These are phyloP conservation scores for Andrena hattorfiana DNA, from an alignment of 2,888 invertebrate genomes.

Conservation along the genomic window DNA sequence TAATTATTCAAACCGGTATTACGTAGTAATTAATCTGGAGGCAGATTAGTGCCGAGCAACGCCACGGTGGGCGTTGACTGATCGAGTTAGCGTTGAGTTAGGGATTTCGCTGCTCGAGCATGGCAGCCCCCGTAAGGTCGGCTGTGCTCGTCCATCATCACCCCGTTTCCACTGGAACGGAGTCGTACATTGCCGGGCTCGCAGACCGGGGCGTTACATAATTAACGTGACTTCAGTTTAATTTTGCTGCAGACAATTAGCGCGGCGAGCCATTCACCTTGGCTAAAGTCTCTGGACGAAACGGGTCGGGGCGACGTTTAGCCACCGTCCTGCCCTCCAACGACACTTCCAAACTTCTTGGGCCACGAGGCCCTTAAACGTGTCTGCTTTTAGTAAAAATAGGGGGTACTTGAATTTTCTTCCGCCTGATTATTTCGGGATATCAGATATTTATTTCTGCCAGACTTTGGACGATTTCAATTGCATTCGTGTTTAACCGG, in stretches of 20 bases:
- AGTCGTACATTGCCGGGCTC: slow-evolving; percentile 61
- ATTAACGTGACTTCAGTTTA: slow-evolving; percentile 85
- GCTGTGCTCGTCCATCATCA: slow-evolving; percentile 80
- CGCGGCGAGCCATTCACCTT: slow-evolving; percentile 55
- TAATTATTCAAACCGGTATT: slow-evolving; percentile 80
- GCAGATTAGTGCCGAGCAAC: slow-evolving; percentile 81
- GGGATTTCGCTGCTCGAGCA: slow-evolving; percentile 82
- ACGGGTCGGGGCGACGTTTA: slow-evolving; percentile 21
- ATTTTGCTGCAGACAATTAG: slow-evolving; percentile 83
- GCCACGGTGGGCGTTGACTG: slow-evolving; percentile 82
- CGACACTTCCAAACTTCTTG: slow-evolving; percentile 6
- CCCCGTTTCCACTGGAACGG: slow-evolving; percentile 67
- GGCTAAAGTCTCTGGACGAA: slow-evolving; percentile 37
- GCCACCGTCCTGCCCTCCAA: background rate
- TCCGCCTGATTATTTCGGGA: too few relatives aligned
- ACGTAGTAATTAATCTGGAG: slow-evolving; percentile 82
- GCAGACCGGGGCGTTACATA: slow-evolving; percentile 79
- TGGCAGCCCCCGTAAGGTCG: slow-evolving; percentile 79
- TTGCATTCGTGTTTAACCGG: too few relatives aligned
- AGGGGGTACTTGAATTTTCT: too few relatives aligned
- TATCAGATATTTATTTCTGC: too few relatives aligned
- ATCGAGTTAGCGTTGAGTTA: slow-evolving; percentile 84
- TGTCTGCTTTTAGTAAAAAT: background rate
- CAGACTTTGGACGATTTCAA: too few relatives aligned
- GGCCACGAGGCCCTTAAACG: background rate